Base-by-base conservation (phyloP, 2,888 invertebrate genomes). In the Beris chalybata region DNA sequence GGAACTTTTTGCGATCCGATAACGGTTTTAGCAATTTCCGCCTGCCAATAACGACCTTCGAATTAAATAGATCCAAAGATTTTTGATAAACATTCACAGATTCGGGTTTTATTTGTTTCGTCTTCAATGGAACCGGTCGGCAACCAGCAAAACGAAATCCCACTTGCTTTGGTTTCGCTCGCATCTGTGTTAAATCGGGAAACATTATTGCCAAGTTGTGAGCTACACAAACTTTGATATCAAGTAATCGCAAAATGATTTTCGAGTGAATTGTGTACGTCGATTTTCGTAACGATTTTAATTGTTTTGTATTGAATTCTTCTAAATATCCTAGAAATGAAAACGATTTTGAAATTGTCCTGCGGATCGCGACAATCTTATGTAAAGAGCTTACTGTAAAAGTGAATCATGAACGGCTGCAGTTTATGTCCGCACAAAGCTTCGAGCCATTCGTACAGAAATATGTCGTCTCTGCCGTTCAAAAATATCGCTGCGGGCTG, bases 371-470 rank as follows among this genome's bases (percentile, higher is more conserved):
- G 4, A 12, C 7, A 22, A 22, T 13, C n/a, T 11, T 32, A 30
- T 4, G 7, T 13, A 56, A 66, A 22, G 52, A 44, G 68, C 75
- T 72, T 70, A 78, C 79, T 74, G 1, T 76, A 76, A 69, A 74
- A 76, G 68, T 80, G 73, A 3, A 76, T 68, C 71, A 81, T 71
- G 68, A 76, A 80, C 0, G 81, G 81, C 65, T 78, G 76, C n/a
- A 80, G 50, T 38, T 75, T 74, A 32, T 74, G 74, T 4, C 79
- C 78, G 30, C 80, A 81, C 0, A 80, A 73, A 22, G 73, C 75
- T 12, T 78, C 75, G 6, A 81, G 64, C 78, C 80, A 81, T 68
- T 81, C 81, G 61, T 81, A 81, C 4, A 81, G 70, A 58, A 78
- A 79, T 12, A 79, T 78, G 61, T 81, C 81, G 48, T 78, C 76